Base-by-base conservation (phyloP, 2,113 vertebrate genomes). In the Numenius arquata region DNA sequence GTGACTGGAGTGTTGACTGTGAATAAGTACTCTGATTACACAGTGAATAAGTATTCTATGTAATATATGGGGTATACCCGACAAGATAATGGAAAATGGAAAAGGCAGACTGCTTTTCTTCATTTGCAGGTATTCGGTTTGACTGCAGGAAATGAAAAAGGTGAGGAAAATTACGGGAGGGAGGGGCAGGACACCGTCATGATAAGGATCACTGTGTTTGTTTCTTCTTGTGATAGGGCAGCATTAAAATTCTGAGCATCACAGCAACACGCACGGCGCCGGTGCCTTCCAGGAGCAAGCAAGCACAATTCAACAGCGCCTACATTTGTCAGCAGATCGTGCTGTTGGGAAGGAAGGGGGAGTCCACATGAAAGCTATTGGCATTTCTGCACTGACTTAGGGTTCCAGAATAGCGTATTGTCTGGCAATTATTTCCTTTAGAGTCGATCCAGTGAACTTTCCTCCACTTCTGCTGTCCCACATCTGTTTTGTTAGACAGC, bases 401-500 rank as follows among this genome's bases (percentile, higher is more conserved):
- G 43, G 71, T 56, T 93, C 58, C 87, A 91, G 86, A 79, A 73
- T 47, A 88, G 63, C 2, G 2, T 83, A 89, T 94, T 95, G 71
- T 93, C 77, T 96, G 8, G 1, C 74, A 88, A 85, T 92, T 94
- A 70, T 76, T 97, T 84, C 87, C 67, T 87, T 93, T 70, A 77
- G 55, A 79, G 66, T 56, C 0, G 2, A 91, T 94, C 71, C 91
- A 91, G 70, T 96, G 94, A 96, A 96, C 96, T 96, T 96, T 97
- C 41, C 96, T 95, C 95, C 40, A 96, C 66, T 95, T 96, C 68
- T 96, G 74, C 58, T 1, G 0, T 73, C 55, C 77, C 92, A 93
- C 96, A 95, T 96, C 89, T 97, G 96, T 82, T 94, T 91, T 85
- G 29, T 85, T 88, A 90, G 94, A 96, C 95, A 96, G 87, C 91